Evolutionary conservation across 2,797 vertebrate genomes (phyloP), one percentile per base, ranked within the genome.

Genomic region (Gila robusta): DNA sequence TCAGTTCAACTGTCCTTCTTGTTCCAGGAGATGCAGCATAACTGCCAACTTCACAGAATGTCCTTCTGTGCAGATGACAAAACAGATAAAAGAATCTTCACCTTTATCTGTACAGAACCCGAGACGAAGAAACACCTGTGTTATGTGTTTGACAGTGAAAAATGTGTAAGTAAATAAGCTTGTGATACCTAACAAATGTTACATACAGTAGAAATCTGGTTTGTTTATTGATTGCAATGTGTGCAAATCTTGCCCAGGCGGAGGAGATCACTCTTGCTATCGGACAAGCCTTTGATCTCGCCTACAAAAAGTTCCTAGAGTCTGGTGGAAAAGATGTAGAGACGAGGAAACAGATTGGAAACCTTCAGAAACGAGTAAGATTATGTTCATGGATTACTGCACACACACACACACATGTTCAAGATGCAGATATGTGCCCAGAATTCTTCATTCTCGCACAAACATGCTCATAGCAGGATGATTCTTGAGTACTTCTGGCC

Each of bases 61-160:
- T 97, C 97, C 7, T 97, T 97, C 92, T 97, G 97, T 85, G 97
- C 97, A 28, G 97, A 97, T 89, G 97, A 97, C 92, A 97, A 97
- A 94, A 97, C 97, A 0, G 97, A 97, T 95, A 97, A 97, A 93
- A 95, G 96, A 87, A 97, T 97, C 94, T 97, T 97, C 89, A 97
- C 97, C 71, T 97, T 96, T 93, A 97, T 97, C 93, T 97, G 97
- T 94, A 97, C 97, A 92, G 96, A 97, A 90, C 95, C 96, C 0
- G 97, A 97, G 81, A 96, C 96, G 44, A 96, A 96, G 86, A 96
- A 95, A 90, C 97, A 97, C 88, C 93, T 97, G 88, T 97, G 97
- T 91, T 97, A 97, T 69, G 97, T 97, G 47, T 97, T 97, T 92
- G 96, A 97, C 95, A 97, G 97, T 59, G 97, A 97, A 82, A 97